Evolutionary conservation across 2,888 invertebrate genomes (phyloP).

Genomic region (Drosophila setosimentum): DNA sequence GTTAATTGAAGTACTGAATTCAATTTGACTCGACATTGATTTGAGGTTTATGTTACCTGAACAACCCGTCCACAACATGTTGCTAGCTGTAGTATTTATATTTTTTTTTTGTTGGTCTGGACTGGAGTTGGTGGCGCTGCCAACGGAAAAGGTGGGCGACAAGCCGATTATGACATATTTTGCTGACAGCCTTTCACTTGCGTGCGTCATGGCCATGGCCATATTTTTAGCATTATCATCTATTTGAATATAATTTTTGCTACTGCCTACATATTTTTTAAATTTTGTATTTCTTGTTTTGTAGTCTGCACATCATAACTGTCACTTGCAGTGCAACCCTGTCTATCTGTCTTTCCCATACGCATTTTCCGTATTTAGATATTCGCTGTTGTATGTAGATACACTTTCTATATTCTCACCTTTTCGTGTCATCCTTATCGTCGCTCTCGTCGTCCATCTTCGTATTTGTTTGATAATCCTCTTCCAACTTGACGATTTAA

Average conservation of each 20-base stretch:
- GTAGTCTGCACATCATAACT: constrained; percentile 44
- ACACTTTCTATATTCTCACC: constrained; percentile 86
- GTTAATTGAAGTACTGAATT: constrained; percentile 41
- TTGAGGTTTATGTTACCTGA: constrained; percentile 23
- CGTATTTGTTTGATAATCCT: constrained; percentile 71
- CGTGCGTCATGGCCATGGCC: neutral
- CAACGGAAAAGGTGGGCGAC: neutral
- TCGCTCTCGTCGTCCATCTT: constrained; percentile 93
- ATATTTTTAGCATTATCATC: neutral
- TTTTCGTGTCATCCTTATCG: constrained; percentile 93
- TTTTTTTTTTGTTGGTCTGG: neutral
- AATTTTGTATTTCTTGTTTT: neutral
- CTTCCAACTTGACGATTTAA: constrained; percentile 34
- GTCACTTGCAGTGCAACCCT: constrained; percentile 61
- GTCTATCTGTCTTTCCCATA: neutral
- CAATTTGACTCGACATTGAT: constrained; percentile 21
- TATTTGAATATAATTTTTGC: neutral
- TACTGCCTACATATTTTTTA: neutral
- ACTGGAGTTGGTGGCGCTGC: neutral
- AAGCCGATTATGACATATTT: constrained; percentile 7
- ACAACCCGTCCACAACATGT: neutral
- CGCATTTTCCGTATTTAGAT: constrained; percentile 4
- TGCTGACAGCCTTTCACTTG: neutral
- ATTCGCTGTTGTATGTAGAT: neutral
- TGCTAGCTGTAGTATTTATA: constrained; percentile 11